These are phyloP conservation scores for Leucozona laternaria DNA, from an alignment of 2,888 invertebrate genomes.

Conservation along the genomic window DNA sequence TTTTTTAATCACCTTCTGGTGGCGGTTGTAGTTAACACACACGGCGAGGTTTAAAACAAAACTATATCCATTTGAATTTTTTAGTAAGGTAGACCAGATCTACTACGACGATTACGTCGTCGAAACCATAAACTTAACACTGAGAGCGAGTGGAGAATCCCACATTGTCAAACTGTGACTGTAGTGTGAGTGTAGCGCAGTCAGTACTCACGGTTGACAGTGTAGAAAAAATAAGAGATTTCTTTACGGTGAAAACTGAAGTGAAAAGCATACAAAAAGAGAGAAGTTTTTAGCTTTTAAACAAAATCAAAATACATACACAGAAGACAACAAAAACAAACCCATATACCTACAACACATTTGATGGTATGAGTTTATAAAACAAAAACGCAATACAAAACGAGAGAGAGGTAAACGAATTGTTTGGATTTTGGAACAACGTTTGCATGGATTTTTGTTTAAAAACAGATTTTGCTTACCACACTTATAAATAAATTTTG, in stretches of 20 bases:
- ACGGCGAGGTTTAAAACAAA: constrained; percentile 69
- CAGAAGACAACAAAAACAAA: background rate
- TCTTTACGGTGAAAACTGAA: background rate
- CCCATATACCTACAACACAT: no score
- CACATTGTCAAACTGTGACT: background rate
- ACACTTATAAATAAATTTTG: background rate
- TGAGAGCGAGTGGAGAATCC: constrained; percentile 5
- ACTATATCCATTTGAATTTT: constrained; percentile 69
- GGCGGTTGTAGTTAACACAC: constrained; percentile 47
- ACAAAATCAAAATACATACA: constrained; percentile 56
- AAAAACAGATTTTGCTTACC: background rate
- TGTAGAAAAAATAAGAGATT: constrained; percentile 27
- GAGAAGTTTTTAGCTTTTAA: constrained; percentile 26
- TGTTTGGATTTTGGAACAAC: constrained; percentile 40
- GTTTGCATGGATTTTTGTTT: constrained; percentile 27
- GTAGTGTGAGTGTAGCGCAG: background rate
- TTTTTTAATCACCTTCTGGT: constrained; percentile 32
- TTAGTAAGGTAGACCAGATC: constrained; percentile 46
- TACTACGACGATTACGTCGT: constrained; percentile 34
- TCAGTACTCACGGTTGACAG: no score
- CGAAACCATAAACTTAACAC: constrained; percentile 44
- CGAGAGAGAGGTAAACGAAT: constrained; percentile 15
- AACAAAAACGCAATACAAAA: constrained; percentile 10
- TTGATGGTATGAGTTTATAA: constrained; percentile 8
- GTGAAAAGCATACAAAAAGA: constrained; percentile 24